Evolutionary conservation across 2,888 invertebrate species (phyloP).

Genomic region (Rhingia campestris): DNA sequence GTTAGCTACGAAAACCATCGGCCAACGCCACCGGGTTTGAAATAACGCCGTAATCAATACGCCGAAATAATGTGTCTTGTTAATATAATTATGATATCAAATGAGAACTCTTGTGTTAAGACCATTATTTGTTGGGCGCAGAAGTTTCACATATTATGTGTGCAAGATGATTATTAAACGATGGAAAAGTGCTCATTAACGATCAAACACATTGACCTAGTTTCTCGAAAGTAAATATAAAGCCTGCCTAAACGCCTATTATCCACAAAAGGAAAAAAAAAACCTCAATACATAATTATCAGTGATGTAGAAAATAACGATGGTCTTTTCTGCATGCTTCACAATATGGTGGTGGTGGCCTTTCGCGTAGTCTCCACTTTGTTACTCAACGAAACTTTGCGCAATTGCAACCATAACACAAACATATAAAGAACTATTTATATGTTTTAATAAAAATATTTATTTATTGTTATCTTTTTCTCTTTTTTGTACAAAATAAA

Average conservation of each 20-base stretch:
- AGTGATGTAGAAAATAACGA: conserved; percentile 4
- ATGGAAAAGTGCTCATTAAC: too few species aligned
- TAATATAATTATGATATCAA: too few species aligned
- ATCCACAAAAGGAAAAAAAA: conserved; percentile 20
- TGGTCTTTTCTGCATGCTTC: not conserved
- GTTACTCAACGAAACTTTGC: not conserved
- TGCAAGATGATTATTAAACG: too few species aligned
- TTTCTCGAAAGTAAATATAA: too few species aligned
- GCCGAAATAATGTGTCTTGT: too few species aligned
- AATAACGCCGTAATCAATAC: too few species aligned
- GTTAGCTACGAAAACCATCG: too few species aligned
- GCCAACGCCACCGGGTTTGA: too few species aligned
- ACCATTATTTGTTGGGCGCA: too few species aligned
- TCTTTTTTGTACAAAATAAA: conserved; percentile 56
- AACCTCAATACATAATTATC: conserved; percentile 26
- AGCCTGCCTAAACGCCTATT: not conserved
- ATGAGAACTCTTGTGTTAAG: too few species aligned
- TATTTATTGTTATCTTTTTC: conserved; percentile 47
- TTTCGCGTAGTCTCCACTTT: not conserved
- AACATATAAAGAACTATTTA: conserved; percentile 33
- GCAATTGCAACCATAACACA: conserved; percentile 2
- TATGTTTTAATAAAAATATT: conserved; percentile 45
- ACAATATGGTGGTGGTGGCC: not conserved
- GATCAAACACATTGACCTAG: too few species aligned
- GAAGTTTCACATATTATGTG: too few species aligned